Base-by-base conservation (phyloP, 2,888 invertebrate genomes). In the Ophion ventricosus region DNA sequence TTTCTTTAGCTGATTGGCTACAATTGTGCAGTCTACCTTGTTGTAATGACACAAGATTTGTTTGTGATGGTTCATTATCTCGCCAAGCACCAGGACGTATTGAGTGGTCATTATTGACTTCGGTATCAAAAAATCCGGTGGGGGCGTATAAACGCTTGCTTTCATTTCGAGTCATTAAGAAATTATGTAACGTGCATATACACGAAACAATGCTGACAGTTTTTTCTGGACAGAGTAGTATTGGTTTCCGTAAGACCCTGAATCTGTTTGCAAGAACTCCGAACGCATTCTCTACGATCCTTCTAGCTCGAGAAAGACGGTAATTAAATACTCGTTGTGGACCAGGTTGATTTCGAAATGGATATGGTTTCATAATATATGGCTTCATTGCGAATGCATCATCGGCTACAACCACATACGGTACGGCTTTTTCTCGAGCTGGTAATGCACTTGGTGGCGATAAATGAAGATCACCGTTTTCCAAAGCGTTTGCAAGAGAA, bases 391-490 rank as follows among this genome's bases (percentile, higher is more conserved):
- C 84, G 86, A 91, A 91, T 35, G 89, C 90, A 67, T 88, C 88
- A 87, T 91, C 90, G 10, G 88, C 89, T 29, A 91, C 87, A 43
- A 89, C 87, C 2, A 89, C 88, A 87, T 87, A 87, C 10, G 89
- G 88, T 5, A 87, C 64, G 40, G 82, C 80, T 75, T 64, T 83
- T n/a, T 80, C 76, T 77, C 87, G 84, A 29, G 83, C 82, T 40
- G 89, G 88, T 64, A 90, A 72, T 23, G 84, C 63, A 70, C 80
- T 73, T 40, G 84, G 67, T 85, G 86, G 82, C 23, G 90, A 89
- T 70, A 90, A 74, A 70, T 87, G 59, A 78, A 88, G 89, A 10
- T 90, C 88, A 64, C 87, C 87, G 17, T 29, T 61, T n/a, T 35
- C 17, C 35, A 85, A 70, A 11, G 25, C 14, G 8, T 81, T 14